Conservation (phyloP, 2,888 invertebrate genomes). For the Busseola fusca region DNA sequence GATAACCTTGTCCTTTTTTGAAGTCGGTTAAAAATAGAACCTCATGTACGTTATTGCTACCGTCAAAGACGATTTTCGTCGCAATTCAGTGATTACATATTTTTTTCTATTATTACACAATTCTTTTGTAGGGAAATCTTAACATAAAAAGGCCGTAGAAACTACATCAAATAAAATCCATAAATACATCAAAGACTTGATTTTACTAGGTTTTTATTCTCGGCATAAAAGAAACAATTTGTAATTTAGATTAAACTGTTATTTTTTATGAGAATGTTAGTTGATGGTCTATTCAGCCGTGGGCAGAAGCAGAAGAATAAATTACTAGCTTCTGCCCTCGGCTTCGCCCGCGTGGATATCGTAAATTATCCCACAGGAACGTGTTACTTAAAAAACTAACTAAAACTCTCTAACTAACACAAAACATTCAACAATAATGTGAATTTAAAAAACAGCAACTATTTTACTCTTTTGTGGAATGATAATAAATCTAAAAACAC, state of each 20-base stretch:
- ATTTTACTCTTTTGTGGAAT: no score
- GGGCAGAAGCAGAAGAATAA: no score
- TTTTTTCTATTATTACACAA: slow-evolving; percentile 23
- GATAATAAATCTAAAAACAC: no score
- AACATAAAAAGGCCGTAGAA: slow-evolving; percentile 32
- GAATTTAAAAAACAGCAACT: no score
- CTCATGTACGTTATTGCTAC: background rate
- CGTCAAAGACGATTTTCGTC: slow-evolving; percentile 19
- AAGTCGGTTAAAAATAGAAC: no score
- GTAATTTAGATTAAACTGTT: slow-evolving; percentile 12
- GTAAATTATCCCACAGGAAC: background rate
- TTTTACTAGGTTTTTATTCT: slow-evolving; percentile 23
- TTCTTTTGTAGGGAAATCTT: slow-evolving; percentile 32
- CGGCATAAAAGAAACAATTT: slow-evolving; percentile 31
- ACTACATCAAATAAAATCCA: slow-evolving; percentile 3
- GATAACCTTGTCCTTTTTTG: no score
- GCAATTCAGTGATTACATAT: slow-evolving; percentile 3
- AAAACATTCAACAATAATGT: no score
- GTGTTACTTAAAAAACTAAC: no score
- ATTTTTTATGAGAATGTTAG: slow-evolving; percentile 11
- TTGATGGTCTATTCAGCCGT: background rate
- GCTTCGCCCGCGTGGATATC: background rate
- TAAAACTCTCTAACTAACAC: no score
- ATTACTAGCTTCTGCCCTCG: background rate
- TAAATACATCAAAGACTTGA: slow-evolving; percentile 20